Percentiles rank a stretch among this genome's conserved stretches.
Conservation (phyloP, 2,113 vertebrate species). For the Lasiurus cinereus region DNA sequence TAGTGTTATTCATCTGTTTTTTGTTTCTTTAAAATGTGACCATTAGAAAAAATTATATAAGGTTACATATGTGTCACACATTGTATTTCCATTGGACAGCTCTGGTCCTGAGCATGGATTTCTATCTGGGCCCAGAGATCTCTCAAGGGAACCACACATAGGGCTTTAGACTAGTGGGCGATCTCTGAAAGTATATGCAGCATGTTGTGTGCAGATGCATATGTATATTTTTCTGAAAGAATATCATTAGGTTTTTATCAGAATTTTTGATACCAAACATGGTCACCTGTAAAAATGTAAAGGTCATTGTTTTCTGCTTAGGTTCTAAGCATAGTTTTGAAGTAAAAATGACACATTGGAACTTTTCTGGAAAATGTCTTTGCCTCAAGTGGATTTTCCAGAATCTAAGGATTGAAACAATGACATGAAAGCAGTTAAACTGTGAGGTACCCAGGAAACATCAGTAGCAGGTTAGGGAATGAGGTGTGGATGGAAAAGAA, state of each 20-base stretch:
- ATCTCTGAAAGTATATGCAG: not conserved
- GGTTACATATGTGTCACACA: not conserved
- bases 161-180: not conserved
- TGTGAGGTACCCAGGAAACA: not conserved
- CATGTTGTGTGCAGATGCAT: not conserved
- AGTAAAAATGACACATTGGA: not conserved
- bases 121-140: not conserved
- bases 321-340: not conserved
- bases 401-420: not conserved
- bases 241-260: not conserved
- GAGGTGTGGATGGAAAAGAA: not conserved
- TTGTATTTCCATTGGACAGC: not conserved
- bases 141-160: not conserved
- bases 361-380: conserved; percentile 17
- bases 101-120: not conserved
- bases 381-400: not conserved
- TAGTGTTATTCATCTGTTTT: not conserved
- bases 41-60: not conserved
- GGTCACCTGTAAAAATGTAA: not conserved
- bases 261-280: not conserved
- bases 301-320: not conserved
- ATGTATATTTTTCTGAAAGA: not conserved
- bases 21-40: not conserved
- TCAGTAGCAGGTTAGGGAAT: not conserved
- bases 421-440: not conserved